phyloP scores from a whole-genome alignment of 2,888 invertebrate genomes.

The Aspidiotus rigidus region DNA sequence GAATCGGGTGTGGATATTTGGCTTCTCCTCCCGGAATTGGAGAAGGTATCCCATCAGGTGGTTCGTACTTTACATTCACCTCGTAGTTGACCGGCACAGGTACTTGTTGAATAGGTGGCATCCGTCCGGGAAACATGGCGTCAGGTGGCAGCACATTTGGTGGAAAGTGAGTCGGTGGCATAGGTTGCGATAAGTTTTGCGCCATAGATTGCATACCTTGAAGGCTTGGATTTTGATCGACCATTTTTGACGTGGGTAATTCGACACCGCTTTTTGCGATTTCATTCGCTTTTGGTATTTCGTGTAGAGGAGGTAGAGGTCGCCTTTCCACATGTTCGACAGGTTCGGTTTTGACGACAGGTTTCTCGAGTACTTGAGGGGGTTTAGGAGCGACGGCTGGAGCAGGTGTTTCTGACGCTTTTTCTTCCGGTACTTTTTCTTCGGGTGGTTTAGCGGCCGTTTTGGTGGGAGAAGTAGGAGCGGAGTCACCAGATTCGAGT shows the following conservation, averaged over 20 bases:
- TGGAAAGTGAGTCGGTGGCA: constrained; percentile 44
- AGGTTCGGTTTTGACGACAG: too few species aligned
- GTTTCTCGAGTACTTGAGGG: too few species aligned
- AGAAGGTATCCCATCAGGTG: not conserved
- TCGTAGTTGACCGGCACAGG: constrained; percentile 14
- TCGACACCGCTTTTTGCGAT: not conserved
- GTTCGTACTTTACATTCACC: constrained; percentile 17
- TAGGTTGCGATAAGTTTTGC: constrained; percentile 35
- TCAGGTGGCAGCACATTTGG: constrained; percentile 40
- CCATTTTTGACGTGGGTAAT: not conserved
- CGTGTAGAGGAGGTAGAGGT: too few species aligned
- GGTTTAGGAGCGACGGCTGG: too few species aligned
- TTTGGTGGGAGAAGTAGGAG: too few species aligned
- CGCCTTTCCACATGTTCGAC: too few species aligned
- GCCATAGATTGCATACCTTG: constrained; percentile 30
- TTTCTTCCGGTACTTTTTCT: too few species aligned
- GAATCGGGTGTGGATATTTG: constrained; percentile 23
- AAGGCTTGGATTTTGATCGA: constrained; percentile 21
- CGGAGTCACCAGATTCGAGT: too few species aligned
- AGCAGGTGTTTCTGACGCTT: too few species aligned
- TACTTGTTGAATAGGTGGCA: not conserved
- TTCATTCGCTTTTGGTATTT: too few species aligned
- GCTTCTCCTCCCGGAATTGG: not conserved
- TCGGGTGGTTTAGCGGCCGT: too few species aligned
- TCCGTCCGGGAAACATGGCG: not conserved